phyloP scores from a whole-genome alignment of 2,888 invertebrate species.

The Drosophila multiciliata region DNA sequence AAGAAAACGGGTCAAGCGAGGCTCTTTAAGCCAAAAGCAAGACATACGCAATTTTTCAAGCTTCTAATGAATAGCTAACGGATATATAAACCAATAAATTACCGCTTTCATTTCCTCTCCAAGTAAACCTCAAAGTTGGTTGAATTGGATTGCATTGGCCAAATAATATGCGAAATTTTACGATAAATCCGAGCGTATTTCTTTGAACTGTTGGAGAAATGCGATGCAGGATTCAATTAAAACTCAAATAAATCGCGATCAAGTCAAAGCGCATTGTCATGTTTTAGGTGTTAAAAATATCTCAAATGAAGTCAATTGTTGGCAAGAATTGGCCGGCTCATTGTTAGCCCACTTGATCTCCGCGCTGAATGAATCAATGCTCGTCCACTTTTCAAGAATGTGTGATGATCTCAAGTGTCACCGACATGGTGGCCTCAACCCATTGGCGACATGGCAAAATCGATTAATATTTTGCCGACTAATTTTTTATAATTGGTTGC shows the following conservation, averaged over 20 bases:
- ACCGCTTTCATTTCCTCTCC: neutral
- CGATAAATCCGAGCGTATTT: constrained; percentile 32
- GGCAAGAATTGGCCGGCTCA: constrained; percentile 44
- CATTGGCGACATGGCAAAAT: constrained; percentile 42
- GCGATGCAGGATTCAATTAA: constrained; percentile 47
- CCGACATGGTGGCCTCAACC: constrained; percentile 61
- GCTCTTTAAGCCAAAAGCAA: neutral
- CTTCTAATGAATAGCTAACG: neutral
- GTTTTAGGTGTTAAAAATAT: constrained; percentile 48
- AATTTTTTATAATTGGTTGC: constrained; percentile 70
- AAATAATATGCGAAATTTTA: constrained; percentile 42
- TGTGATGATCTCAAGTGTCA: constrained; percentile 56
- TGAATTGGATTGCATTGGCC: constrained; percentile 20
- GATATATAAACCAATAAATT: neutral
- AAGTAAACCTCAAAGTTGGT: neutral
- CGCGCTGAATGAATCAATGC: constrained; percentile 27
- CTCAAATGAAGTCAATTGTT: constrained; percentile 61
- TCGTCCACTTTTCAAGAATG: constrained; percentile 55
- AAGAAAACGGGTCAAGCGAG: neutral
- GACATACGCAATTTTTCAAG: neutral
- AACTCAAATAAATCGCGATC: constrained; percentile 32
- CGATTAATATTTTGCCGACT: constrained; percentile 71
- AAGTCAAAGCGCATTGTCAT: constrained; percentile 27
- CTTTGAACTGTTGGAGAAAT: neutral
- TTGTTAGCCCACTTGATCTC: constrained; percentile 49